These are phyloP conservation scores for Octodonta nipae DNA, from an alignment of 2,888 invertebrate genomes.

Conservation along the genomic window DNA sequence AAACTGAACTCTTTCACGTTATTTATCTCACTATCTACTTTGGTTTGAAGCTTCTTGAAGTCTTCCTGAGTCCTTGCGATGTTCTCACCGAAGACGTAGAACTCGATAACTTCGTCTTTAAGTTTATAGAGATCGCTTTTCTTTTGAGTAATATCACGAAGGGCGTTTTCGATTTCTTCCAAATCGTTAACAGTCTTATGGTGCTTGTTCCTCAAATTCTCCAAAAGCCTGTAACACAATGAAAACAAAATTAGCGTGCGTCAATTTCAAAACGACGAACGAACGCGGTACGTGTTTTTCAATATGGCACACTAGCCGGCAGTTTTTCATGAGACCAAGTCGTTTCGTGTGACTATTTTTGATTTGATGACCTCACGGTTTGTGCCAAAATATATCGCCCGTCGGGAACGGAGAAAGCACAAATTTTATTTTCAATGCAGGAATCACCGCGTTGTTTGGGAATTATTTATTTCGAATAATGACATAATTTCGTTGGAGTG, in stretches of 20 bases:
- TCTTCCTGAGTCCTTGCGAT: constrained; percentile 47
- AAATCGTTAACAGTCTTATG: constrained; percentile 62
- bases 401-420: too few species aligned
- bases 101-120: constrained; percentile 50
- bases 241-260: constrained; percentile 2
- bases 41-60: constrained; percentile 43
- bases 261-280: background rate
- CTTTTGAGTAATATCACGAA: constrained; percentile 55
- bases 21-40: constrained; percentile 44
- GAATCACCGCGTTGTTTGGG: too few species aligned
- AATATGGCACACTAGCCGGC: too few species aligned
- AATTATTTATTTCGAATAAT: too few species aligned
- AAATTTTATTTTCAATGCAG: too few species aligned
- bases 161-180: constrained; percentile 59
- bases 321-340: too few species aligned
- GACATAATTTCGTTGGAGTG: too few species aligned
- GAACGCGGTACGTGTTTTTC: background rate
- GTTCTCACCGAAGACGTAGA: constrained; percentile 69
- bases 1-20: constrained; percentile 47
- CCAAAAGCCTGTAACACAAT: constrained; percentile 60
- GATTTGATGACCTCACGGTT: too few species aligned
- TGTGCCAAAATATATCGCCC: too few species aligned
- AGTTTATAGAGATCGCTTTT: constrained; percentile 54
- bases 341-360: constrained; percentile 1
- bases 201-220: constrained; percentile 62